Base-by-base conservation (phyloP, 64 coral and sea anemone species). In the Exaiptasia diaphana region DNA sequence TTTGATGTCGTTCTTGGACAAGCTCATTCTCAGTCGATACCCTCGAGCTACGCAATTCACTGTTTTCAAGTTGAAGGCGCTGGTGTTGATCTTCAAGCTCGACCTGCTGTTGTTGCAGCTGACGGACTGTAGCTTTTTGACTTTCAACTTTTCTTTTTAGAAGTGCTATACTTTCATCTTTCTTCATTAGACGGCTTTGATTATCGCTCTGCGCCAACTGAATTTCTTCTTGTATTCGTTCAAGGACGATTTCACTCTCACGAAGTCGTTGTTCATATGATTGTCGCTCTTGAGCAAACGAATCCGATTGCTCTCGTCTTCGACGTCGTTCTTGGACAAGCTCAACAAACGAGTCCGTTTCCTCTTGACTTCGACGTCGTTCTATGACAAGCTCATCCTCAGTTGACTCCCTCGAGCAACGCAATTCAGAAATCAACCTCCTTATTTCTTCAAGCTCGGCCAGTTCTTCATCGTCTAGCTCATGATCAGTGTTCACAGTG, bases 221-320 rank as follows among this genome's bases (percentile, higher is more conserved):
- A n/a, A n/a, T n/a, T 38, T 80, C 21, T 50, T 80, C 85, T n/a
- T 78, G 65, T 65, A 88, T 81, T 56, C 50, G 68, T 13, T 88
- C 85, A 39, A 88, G n/a, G n/a, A n/a, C n/a, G n/a, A n/a, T 36
- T 37, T 88, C 91, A 13, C 79, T 61, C 13, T 93, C 85, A 21
- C 53, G 73, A 21, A 93, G 41, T 13, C 85, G 78, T 35, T 82
- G 79, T 24, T 93, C 85, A 23, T 79, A 83, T 13, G 28, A 53
- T 56, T 93, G 65, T 8, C 63, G 46, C 20, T 88, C 85, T 78
- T 76, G 71, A 4, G 62, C 50, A 10, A 82, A 35, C 6, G 53
- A 53, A 32, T 83, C 77, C 44, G 79, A n/a, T n/a, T n/a, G n/a
- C n/a, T n/a, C n/a, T n/a, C n/a, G n/a, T n/a, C n/a, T n/a, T n/a